These are phyloP conservation scores for Notamacropus eugenii DNA, from an alignment of 2,797 vertebrate species.

Conservation along the genomic window DNA sequence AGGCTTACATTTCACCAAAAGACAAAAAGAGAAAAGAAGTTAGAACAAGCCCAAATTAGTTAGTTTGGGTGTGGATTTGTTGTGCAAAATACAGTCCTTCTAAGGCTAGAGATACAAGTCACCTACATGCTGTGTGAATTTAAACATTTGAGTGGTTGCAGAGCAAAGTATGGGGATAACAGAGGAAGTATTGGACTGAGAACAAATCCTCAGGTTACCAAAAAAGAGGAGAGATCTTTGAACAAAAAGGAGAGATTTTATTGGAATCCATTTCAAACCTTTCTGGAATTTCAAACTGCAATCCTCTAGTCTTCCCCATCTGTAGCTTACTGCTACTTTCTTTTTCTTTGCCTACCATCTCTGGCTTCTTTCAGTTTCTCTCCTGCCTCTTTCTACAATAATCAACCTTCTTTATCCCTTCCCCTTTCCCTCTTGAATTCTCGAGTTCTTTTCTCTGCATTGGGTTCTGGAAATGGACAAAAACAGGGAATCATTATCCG, in stretches of 20 bases:
- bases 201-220: background rate
- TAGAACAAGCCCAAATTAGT: background rate
- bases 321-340: background rate
- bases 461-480: background rate
- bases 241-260: slow-evolving; percentile 5
- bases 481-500: background rate
- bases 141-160: background rate
- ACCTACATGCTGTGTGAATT: background rate
- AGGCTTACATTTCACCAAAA: background rate
- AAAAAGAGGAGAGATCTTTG: background rate
- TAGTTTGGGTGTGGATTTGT: background rate
- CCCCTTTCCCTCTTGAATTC: background rate
- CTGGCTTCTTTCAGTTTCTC: background rate
- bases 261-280: slow-evolving; percentile 24
- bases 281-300: background rate
- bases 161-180: background rate
- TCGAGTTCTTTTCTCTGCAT: background rate
- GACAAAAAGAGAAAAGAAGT: slow-evolving; percentile 1
- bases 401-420: slow-evolving; percentile 2
- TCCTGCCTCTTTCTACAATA: background rate
- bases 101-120: background rate
- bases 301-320: background rate
- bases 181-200: background rate
- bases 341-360: slow-evolving; percentile 7
- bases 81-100: background rate